Evolutionary conservation across 2,888 invertebrate genomes (phyloP).

Genomic region (Tachina fera): DNA sequence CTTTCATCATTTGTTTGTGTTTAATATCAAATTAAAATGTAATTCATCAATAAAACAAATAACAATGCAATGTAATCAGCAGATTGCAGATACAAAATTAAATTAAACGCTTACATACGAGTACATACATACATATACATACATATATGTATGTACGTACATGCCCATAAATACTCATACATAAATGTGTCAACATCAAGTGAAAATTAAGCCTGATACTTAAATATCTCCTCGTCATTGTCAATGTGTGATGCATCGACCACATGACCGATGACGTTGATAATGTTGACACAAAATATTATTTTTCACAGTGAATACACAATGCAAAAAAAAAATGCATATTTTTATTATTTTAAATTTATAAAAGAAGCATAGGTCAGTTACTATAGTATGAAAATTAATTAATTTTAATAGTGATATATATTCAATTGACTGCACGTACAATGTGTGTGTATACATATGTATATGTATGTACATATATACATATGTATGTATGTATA

Average conservation of each 20-base stretch:
- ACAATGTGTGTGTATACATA: not conserved
- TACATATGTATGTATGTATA: not conserved
- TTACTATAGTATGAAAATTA: constrained; percentile 55
- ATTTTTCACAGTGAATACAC: constrained; percentile 60
- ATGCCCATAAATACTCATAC: not conserved
- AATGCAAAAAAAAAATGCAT: constrained; percentile 16
- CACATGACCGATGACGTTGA: constrained; percentile 47
- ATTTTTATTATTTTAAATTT: constrained; percentile 6
- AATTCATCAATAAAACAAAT: constrained; percentile 72
- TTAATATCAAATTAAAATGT: constrained; percentile 70
- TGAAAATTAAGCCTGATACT: constrained; percentile 38
- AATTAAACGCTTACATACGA: constrained; percentile 57
- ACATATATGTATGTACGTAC: not conserved
- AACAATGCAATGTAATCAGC: constrained; percentile 69
- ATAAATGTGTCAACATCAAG: constrained; percentile 36
- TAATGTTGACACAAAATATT: constrained; percentile 67
- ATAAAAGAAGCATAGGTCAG: constrained; percentile 41
- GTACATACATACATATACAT: not conserved
- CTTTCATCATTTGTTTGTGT: constrained; percentile 49
- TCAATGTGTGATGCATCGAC: constrained; percentile 3
- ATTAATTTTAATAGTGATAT: constrained; percentile 48
- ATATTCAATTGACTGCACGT: not conserved
- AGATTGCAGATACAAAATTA: constrained; percentile 68
- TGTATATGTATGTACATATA: not conserved
- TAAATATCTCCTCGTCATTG: constrained; percentile 38